Base-by-base conservation (phyloP, 2,113 vertebrate genomes). In the Anoplopoma fimbria region DNA sequence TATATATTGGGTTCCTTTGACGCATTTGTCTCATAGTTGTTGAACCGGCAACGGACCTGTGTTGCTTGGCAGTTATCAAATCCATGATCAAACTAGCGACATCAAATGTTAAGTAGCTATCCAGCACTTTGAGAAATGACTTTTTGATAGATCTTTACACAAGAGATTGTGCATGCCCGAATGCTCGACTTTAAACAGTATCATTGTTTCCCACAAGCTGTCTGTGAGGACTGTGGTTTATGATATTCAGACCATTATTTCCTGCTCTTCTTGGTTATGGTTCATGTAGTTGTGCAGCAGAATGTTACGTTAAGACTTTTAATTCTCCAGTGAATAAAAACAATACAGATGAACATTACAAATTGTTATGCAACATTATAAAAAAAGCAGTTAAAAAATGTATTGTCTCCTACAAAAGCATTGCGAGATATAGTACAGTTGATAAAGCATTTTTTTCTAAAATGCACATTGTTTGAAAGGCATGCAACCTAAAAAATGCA, bases 41-140 rank as follows among this genome's bases (percentile, higher is more conserved):
- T 84, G 47, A 74, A 69, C 34, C 6, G n/a, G n/a, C n/a, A 72
- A 68, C 23, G 0, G 49, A 57, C 17, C 63, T 5, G 1, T 77
- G 88, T 88, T 92, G 76, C 90, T 60, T 42, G 75, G 81, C 69
- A 83, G 38, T 83, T 83, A 83, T 91, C 69, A 74, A 86, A 84
- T 86, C 4, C 7, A 21, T 55, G 38, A 75, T 84, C 61, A 85
- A 79, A 62, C 36, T n/a, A 51, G 27, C 53, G 69, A 75, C 27
- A 74, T 45, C 27, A 71, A 40, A 29, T 38, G 31, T 57, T 58
- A 5, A 83, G 57, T 42, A 60, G 77, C 63, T 42, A 60, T 77
- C 42, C 17, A 57, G 58, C 23, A 49, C 45, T 82, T 61, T 75
- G 31, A 80, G 42, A 85, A 87, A 85, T 85, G 0, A 75, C 57